Evolutionary conservation across 1,140 invertebrate species (phyloP).

Genomic region (Heliconius himera): DNA sequence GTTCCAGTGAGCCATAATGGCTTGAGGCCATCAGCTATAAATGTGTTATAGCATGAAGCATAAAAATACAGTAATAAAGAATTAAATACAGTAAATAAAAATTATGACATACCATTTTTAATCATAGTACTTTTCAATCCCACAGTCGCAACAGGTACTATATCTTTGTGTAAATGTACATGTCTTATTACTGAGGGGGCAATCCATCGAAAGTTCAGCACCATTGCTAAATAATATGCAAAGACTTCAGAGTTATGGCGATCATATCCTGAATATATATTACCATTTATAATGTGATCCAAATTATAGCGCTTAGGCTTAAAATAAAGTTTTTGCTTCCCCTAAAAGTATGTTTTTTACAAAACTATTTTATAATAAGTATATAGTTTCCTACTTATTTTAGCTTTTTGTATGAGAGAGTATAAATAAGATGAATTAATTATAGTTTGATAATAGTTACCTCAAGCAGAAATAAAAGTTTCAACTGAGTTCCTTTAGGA

Average conservation of each 20-base stretch:
- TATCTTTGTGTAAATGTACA: slow-evolving; percentile 88
- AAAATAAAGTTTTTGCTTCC: slow-evolving; percentile 91
- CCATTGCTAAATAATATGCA: slow-evolving; percentile 93
- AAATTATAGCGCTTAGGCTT: slow-evolving; percentile 95
- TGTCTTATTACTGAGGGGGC: slow-evolving; percentile 90
- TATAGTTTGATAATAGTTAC: slow-evolving; percentile 53
- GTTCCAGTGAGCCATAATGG: no score
- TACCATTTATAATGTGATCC: slow-evolving; percentile 88
- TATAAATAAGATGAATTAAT: neutral
- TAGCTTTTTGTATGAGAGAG: neutral
- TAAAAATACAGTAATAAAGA: neutral
- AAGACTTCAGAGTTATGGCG: slow-evolving; percentile 97
- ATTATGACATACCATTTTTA: slow-evolving; percentile 61
- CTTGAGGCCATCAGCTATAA: no score
- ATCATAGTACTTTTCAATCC: slow-evolving; percentile 84
- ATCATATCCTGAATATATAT: slow-evolving; percentile 94
- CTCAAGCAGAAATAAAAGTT: slow-evolving; percentile 90
- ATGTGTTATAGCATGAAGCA: no score
- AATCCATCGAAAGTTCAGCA: slow-evolving; percentile 89
- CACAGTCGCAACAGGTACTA: slow-evolving; percentile 86
- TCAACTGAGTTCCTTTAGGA: slow-evolving; percentile 93
- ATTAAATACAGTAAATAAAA: neutral
- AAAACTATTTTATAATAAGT: slow-evolving; percentile 10
- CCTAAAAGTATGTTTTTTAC: slow-evolving; percentile 61
- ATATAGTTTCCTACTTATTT: slow-evolving; percentile 32